Percentiles rank a stretch among this genome's conserved stretches.
Conservation (phyloP, 2,888 invertebrate species). For the Spilarctia lutea region DNA sequence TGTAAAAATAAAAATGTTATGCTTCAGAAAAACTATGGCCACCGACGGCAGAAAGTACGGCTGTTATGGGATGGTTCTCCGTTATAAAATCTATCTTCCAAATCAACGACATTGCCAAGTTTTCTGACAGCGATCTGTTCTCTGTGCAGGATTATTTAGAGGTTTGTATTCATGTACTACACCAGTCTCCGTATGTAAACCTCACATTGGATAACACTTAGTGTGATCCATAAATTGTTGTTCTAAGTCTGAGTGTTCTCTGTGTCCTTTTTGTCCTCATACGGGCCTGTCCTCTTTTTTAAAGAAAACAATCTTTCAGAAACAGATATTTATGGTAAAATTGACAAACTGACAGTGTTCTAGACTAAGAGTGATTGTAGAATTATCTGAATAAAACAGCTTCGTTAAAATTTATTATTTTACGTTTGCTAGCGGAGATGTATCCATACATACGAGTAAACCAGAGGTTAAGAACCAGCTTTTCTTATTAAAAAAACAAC, state of each 20-base stretch:
- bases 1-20: not conserved
- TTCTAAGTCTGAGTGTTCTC: no score
- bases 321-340: not conserved
- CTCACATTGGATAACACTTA: no score
- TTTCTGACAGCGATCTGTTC: slow-evolving; percentile 73
- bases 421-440: no score
- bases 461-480: no score
- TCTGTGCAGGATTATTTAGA: slow-evolving; percentile 79
- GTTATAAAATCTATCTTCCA: slow-evolving; percentile 86
- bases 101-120: slow-evolving; percentile 71
- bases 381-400: not conserved
- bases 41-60: slow-evolving; percentile 78
- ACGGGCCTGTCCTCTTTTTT: no score
- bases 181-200: not conserved
- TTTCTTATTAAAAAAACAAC: no score
- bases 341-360: not conserved
- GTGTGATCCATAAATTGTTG: no score
- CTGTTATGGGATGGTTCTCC: slow-evolving; percentile 87
- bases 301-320: not conserved
- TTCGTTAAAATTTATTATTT: not conserved
- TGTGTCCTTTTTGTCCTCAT: no score
- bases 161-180: slow-evolving; percentile 55
- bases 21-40: slow-evolving; percentile 86
- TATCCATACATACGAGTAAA: no score
- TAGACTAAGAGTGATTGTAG: not conserved